phyloP scores from a whole-genome alignment of 2,113 vertebrate genomes.

The Cettia cetti region DNA sequence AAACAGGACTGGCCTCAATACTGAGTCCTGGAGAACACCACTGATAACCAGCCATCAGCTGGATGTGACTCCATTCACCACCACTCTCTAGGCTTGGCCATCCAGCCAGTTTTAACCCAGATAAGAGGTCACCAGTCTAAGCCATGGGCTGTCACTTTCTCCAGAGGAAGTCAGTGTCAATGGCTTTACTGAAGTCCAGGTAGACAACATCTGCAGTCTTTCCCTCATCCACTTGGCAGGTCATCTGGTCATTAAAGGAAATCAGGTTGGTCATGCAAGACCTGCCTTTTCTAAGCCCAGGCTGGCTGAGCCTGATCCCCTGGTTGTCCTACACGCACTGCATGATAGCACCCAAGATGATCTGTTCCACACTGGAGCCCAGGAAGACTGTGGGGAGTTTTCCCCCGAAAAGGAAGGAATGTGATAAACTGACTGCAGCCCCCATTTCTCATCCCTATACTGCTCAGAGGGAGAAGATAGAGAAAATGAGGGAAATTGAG shows the following conservation, averaged over 20 bases:
- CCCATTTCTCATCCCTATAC: background rate
- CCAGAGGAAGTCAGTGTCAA: background rate
- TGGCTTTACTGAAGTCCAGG: background rate
- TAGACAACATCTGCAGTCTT: background rate
- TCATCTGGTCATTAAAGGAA: background rate
- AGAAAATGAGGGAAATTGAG: background rate
- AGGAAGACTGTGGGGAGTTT: background rate
- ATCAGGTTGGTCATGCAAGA: background rate
- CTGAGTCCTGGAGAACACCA: background rate
- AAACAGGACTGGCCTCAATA: background rate
- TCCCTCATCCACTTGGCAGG: background rate
- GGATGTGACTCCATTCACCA: background rate
- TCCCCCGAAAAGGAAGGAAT: background rate
- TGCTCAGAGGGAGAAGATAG: background rate
- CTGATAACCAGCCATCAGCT: background rate
- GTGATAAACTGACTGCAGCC: background rate
- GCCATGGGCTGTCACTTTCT: background rate
- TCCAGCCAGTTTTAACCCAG: background rate
- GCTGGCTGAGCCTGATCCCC: background rate
- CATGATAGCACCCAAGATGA: background rate
- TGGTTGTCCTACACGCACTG: accelerated
- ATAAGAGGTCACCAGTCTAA: background rate
- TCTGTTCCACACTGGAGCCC: background rate
- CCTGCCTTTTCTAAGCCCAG: background rate
- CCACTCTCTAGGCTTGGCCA: background rate